These are phyloP conservation scores for Stenolophus ochropezus DNA, from an alignment of 2,888 invertebrate genomes.

Conservation along the genomic window DNA sequence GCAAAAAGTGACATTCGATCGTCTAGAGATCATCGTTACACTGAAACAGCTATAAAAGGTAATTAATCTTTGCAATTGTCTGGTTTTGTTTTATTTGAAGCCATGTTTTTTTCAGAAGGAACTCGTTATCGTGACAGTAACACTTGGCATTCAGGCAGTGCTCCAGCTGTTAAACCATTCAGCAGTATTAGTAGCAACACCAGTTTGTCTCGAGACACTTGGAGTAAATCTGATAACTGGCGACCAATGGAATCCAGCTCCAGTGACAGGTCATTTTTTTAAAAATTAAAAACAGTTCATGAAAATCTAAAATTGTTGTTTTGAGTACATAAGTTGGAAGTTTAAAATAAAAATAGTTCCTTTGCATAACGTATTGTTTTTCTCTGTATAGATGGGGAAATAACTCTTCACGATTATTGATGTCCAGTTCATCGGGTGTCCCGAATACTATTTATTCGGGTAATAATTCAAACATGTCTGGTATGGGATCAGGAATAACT, in stretches of 20 bases:
- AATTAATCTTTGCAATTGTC: neutral
- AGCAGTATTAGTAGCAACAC: slow-evolving; percentile 37
- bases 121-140: slow-evolving; percentile 51
- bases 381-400: slow-evolving; percentile 50
- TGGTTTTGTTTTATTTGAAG: neutral
- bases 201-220: slow-evolving; percentile 45
- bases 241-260: slow-evolving; percentile 54
- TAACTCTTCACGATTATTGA: slow-evolving; percentile 51
- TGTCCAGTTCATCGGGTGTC: slow-evolving; percentile 61
- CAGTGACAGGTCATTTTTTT: slow-evolving; percentile 41
- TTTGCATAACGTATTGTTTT: no score
- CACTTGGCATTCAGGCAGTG: slow-evolving; percentile 43
- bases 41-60: slow-evolving; percentile 62
- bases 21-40: slow-evolving; percentile 72
- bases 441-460: slow-evolving; percentile 61
- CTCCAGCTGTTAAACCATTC: slow-evolving; percentile 43
- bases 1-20: slow-evolving; percentile 65
- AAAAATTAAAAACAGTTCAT: slow-evolving; percentile 6
- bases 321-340: no score
- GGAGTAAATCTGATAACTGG: slow-evolving; percentile 54
- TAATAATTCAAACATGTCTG: slow-evolving; percentile 67
- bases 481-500: slow-evolving; percentile 67
- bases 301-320: no score
- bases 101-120: slow-evolving; percentile 3
- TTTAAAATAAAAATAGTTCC: no score